Evolutionary conservation across 2,797 vertebrate genomes (phyloP).

Genomic region (Zenarchopterus dispar): DNA sequence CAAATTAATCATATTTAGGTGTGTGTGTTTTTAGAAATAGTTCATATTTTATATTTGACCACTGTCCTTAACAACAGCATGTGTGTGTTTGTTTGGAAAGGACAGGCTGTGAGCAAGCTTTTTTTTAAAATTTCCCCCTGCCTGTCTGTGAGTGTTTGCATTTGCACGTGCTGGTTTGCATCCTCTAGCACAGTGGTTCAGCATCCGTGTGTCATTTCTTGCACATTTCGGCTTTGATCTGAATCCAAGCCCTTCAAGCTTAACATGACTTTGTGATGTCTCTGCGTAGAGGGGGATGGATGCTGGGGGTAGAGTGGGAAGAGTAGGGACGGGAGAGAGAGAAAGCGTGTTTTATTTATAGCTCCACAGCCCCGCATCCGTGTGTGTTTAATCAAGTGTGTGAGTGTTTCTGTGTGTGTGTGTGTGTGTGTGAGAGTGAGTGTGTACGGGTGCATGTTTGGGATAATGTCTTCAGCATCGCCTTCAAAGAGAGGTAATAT

Average conservation of each 20-base stretch:
- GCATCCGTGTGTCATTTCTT: conserved; percentile 55
- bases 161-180: conserved; percentile 32
- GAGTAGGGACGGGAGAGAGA: conserved; percentile 40
- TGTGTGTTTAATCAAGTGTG: conserved; percentile 75
- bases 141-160: conserved; percentile 29
- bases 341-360: conserved; percentile 77
- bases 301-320: conserved; percentile 46
- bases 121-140: conserved; percentile 4
- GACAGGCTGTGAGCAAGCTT: conserved; percentile 8
- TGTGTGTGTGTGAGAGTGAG: conserved; percentile 28
- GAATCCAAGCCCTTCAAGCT: conserved; percentile 62
- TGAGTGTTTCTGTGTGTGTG: conserved; percentile 41
- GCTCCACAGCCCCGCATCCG: conserved; percentile 74
- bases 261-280: conserved; percentile 63
- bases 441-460: conserved; percentile 49
- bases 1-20: too few relatives aligned
- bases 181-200: conserved; percentile 27
- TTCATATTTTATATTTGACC: too few relatives aligned
- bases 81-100: not conserved
- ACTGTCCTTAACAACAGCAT: too few relatives aligned
- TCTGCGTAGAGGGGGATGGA: conserved; percentile 27
- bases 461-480: conserved; percentile 80
- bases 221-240: conserved; percentile 68
- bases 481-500: conserved; percentile 81
- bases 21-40: too few relatives aligned